phyloP scores from a whole-genome alignment of 2,888 invertebrate genomes.

The Ophion ellenae region DNA sequence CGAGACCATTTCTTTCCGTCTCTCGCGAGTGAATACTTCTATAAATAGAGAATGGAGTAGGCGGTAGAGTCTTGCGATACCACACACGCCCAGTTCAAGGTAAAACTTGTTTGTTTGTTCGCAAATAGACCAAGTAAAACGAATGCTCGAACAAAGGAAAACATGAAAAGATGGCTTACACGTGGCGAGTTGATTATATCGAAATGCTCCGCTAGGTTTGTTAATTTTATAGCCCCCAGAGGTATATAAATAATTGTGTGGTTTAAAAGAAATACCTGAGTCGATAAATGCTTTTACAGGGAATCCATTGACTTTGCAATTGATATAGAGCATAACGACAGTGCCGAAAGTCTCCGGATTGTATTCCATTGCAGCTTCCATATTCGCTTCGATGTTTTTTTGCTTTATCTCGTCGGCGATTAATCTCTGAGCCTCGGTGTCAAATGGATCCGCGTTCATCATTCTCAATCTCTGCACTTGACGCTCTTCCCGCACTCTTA shows the following conservation, averaged over 20 bases:
- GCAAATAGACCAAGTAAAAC: constrained; percentile 44
- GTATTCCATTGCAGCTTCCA: constrained; percentile 99
- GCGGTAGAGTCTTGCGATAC: constrained; percentile 15
- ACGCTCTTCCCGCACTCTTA: constrained; percentile 91
- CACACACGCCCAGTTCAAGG: constrained; percentile 21
- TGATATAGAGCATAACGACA: constrained; percentile 98
- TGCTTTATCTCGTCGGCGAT: constrained; percentile 98
- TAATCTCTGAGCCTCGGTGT: constrained; percentile 96
- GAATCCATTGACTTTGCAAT: constrained; percentile 98
- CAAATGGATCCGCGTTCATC: constrained; percentile 97
- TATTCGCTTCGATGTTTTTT: constrained; percentile 98
- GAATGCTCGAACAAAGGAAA: constrained; percentile 1
- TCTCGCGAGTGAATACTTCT: constrained; percentile 55
- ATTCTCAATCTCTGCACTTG: constrained; percentile 93
- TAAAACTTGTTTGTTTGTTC: constrained; percentile 36
- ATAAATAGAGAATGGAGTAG: constrained; percentile 70
- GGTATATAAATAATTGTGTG: not conserved
- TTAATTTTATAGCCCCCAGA: not conserved
- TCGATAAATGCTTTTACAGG: constrained; percentile 99
- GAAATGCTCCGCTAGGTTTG: not conserved
- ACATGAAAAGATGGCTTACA: not conserved
- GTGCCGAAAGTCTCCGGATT: constrained; percentile 99
- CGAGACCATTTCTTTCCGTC: constrained; percentile 31
- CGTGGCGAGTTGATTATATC: not conserved
- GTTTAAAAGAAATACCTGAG: constrained; percentile 87